Conservation (phyloP, 2,888 invertebrate species). For the Gymnocheta viridis region DNA sequence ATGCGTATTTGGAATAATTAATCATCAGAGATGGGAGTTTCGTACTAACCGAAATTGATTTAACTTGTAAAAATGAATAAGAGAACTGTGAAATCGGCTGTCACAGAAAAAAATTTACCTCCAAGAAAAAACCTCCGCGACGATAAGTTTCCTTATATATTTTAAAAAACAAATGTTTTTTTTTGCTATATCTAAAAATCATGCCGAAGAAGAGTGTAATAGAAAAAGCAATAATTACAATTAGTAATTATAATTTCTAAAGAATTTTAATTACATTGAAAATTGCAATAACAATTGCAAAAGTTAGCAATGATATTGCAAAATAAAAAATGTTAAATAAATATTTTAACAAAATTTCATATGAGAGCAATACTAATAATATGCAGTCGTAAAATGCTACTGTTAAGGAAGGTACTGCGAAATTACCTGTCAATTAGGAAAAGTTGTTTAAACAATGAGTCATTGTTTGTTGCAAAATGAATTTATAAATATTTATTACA, state of each 20-base stretch:
- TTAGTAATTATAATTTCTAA: neutral
- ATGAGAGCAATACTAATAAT: neutral
- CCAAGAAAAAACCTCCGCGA: too few species aligned
- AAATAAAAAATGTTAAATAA: slow-evolving; percentile 1
- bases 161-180: neutral
- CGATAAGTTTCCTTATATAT: neutral
- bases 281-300: neutral
- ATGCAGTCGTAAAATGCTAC: neutral
- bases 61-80: too few species aligned
- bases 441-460: neutral
- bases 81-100: too few species aligned
- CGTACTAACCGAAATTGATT: too few species aligned
- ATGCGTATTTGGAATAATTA: too few species aligned
- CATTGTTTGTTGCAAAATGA: neutral
- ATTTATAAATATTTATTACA: neutral
- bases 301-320: neutral
- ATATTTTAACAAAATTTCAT: neutral
- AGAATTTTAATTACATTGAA: slow-evolving; percentile 26
- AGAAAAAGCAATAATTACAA: neutral
- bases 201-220: neutral
- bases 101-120: too few species aligned
- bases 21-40: too few species aligned
- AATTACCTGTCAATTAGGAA: slow-evolving; percentile 18
- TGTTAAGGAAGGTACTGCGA: neutral
- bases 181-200: neutral